These are phyloP conservation scores for Bucco capensis DNA, from an alignment of 2,113 vertebrate species.

Conservation along the genomic window DNA sequence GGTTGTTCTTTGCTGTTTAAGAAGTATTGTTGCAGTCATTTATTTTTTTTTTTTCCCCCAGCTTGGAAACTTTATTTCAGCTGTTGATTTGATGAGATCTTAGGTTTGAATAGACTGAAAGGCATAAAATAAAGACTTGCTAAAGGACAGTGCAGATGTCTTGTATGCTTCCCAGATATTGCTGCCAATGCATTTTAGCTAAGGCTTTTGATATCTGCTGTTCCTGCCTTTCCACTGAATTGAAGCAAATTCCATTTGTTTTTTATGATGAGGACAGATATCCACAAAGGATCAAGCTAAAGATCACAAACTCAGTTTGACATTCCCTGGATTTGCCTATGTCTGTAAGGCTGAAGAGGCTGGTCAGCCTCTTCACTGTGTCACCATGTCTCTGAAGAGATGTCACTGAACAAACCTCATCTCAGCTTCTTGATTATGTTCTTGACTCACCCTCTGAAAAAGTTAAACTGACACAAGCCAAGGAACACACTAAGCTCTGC, in stretches of 20 bases:
- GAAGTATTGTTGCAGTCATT: not conserved
- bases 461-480: not conserved
- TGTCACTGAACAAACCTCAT: not conserved
- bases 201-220: not conserved
- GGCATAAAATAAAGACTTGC: not conserved
- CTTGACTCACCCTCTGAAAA: not conserved
- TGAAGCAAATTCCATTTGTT: not conserved
- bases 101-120: not conserved
- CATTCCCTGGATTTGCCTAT: not conserved
- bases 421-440: not conserved
- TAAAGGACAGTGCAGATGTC: not conserved
- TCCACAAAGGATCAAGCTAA: not conserved
- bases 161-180: not conserved
- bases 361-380: too few relatives aligned
- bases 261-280: not conserved
- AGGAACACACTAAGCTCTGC: not conserved
- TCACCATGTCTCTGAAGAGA: not conserved
- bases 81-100: not conserved
- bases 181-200: not conserved
- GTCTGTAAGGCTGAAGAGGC: fast-evolving
- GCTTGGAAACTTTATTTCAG: not conserved
- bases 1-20: not conserved
- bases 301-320: not conserved
- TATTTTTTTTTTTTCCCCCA: not conserved
- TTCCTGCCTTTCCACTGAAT: not conserved